Conservation (phyloP, 2,797 vertebrate species). For the Pipistrellus kuhlii region DNA sequence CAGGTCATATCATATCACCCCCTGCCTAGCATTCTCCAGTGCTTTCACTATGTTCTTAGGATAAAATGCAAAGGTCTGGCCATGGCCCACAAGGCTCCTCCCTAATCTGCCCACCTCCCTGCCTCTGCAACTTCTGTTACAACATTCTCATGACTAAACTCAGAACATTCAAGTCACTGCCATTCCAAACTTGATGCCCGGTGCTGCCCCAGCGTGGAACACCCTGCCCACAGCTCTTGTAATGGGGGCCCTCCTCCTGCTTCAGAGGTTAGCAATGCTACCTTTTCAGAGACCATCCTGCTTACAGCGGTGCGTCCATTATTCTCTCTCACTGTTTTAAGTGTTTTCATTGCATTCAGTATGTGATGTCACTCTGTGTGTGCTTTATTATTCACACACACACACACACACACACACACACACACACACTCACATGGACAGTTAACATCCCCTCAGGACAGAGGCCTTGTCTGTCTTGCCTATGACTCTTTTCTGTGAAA, state of each 20-base stretch:
- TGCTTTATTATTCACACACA: not conserved
- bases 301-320: not conserved
- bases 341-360: not conserved
- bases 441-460: not conserved
- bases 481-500: not conserved
- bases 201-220: not conserved
- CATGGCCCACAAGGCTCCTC: not conserved
- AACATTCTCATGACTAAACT: not conserved
- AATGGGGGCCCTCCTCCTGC: not conserved
- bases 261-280: not conserved
- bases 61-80: not conserved
- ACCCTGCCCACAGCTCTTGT: not conserved
- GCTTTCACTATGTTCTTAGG: not conserved
- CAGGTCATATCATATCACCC: not conserved
- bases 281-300: not conserved
- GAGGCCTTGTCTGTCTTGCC: not conserved
- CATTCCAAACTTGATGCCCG: not conserved
- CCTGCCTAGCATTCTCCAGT: not conserved
- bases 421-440: not conserved
- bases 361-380: not conserved
- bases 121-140: not conserved
- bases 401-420: not conserved
- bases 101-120: too few species aligned
- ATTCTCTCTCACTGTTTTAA: not conserved
- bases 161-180: not conserved